These are phyloP conservation scores for Sarcophaga subvicina DNA, from an alignment of 2,888 invertebrate species.

Conservation along the genomic window DNA sequence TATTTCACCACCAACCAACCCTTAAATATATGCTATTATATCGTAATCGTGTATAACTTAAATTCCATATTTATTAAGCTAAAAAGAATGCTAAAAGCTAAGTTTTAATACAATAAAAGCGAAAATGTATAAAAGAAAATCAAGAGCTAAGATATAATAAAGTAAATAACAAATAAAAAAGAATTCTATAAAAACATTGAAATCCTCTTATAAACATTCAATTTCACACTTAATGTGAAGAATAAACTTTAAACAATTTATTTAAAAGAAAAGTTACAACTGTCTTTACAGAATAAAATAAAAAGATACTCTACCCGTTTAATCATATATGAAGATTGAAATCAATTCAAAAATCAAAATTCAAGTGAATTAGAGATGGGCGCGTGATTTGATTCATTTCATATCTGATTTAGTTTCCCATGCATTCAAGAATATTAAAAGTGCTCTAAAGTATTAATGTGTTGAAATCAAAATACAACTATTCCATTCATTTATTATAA, in stretches of 20 bases:
- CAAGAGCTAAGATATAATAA: background rate
- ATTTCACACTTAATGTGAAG: background rate
- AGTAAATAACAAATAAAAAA: background rate
- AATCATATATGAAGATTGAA: background rate
- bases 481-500: too few species aligned
- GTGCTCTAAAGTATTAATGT: too few species aligned
- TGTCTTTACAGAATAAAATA: background rate
- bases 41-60: conserved; percentile 8
- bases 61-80: conserved; percentile 8
- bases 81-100: background rate
- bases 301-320: too few species aligned
- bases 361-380: background rate
- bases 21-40: background rate
- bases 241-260: background rate
- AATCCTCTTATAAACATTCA: background rate
- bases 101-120: conserved; percentile 1
- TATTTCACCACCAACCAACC: background rate
- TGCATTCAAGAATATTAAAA: background rate
- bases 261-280: background rate
- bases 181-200: background rate
- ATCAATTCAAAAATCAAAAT: background rate
- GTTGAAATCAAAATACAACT: too few species aligned
- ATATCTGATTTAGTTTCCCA: background rate
- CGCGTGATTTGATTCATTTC: background rate
- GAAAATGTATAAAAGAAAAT: background rate